These are phyloP conservation scores for Ferdinandea cuprea DNA, from an alignment of 2,888 invertebrate species.

Conservation along the genomic window DNA sequence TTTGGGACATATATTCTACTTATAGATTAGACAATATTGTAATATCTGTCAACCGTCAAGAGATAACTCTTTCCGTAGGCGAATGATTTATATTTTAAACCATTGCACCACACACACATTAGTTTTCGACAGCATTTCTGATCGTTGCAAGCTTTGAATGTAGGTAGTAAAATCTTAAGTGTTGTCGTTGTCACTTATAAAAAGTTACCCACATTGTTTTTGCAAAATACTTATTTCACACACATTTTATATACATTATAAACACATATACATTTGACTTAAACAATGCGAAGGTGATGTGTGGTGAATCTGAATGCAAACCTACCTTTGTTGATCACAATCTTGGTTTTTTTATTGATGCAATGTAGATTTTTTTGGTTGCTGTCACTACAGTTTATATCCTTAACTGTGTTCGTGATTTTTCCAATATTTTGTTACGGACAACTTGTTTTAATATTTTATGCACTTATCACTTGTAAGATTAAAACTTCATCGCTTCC, in stretches of 20 bases:
- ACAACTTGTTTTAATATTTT: constrained; percentile 35
- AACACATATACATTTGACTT: not conserved
- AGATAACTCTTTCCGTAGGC: not conserved
- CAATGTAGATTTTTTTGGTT: constrained; percentile 1
- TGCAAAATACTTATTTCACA: too few relatives aligned
- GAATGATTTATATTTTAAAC: constrained; percentile 4
- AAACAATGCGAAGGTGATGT: too few relatives aligned
- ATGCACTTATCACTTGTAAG: constrained; percentile 24
- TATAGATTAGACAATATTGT: too few relatives aligned
- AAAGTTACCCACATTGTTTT: not conserved
- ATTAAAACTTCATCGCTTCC: constrained; percentile 17
- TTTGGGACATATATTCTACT: too few relatives aligned
- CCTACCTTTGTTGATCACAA: constrained; percentile 52
- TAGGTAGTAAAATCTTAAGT: not conserved
- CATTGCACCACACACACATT: constrained; percentile 1
- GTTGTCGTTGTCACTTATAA: not conserved
- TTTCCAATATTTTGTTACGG: constrained; percentile 4
- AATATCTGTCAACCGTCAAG: too few relatives aligned
- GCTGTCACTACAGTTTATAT: not conserved
- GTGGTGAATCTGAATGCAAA: not conserved
- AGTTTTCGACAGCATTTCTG: not conserved
- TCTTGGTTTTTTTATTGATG: constrained; percentile 7
- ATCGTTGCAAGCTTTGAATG: constrained; percentile 5
- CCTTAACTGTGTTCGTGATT: not conserved
- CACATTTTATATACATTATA: too few relatives aligned